Conservation (phyloP, 2,888 invertebrate species). For the Pteria penguin region DNA sequence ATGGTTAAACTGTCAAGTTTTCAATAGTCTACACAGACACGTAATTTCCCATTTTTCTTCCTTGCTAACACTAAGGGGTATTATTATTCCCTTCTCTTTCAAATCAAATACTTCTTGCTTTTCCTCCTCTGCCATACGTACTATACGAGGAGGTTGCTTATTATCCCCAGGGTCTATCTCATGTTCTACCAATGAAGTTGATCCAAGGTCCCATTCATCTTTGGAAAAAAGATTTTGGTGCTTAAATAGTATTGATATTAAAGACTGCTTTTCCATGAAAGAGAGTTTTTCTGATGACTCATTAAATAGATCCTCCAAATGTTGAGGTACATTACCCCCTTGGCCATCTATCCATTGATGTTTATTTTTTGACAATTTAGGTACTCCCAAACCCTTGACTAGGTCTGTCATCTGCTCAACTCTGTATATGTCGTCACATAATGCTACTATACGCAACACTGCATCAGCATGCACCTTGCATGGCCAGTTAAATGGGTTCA, state of each 20-base stretch:
- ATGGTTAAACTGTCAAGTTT: conserved; percentile 9
- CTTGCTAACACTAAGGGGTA: conserved; percentile 14
- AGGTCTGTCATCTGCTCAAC: not conserved
- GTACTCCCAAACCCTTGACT: not conserved
- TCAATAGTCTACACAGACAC: conserved; percentile 32
- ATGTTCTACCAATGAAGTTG: conserved; percentile 35
- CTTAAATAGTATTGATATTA: conserved; percentile 12
- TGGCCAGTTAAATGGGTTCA: not conserved
- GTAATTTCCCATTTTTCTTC: conserved; percentile 31
- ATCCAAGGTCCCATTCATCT: conserved; percentile 43
- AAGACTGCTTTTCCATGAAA: not conserved
- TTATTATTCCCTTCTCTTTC: conserved; percentile 30
- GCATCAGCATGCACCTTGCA: not conserved
- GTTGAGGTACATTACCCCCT: not conserved
- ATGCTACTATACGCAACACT: not conserved
- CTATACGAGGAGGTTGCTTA: conserved; percentile 29
- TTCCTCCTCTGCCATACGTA: conserved; percentile 24
- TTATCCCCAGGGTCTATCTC: conserved; percentile 32
- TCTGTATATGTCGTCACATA: not conserved
- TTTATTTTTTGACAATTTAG: not conserved
- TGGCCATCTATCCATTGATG: not conserved
- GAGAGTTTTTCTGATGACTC: not conserved
- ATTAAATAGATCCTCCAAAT: not conserved
- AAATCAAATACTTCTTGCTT: not conserved
- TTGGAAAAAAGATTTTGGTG: conserved; percentile 35